Evolutionary conservation across 1,140 invertebrate species (phyloP), one percentile per base, ranked within the genome.

Genomic region (Brachionus calyciflorus): DNA sequence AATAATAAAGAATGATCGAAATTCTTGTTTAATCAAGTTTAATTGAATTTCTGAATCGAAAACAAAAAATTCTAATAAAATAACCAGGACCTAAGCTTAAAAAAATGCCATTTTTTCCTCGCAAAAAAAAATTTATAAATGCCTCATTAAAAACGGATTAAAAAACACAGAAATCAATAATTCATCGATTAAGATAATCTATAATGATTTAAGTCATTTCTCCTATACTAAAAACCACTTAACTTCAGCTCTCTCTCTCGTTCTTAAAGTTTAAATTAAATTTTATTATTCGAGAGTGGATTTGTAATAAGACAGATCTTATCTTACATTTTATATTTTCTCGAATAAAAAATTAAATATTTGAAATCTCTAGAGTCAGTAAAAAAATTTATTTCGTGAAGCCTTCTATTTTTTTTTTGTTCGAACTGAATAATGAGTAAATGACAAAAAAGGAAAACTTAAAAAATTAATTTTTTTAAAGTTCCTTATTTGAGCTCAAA

Each of bases 121-220:
- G n/a, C n/a, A n/a, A n/a, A n/a, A n/a, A n/a, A n/a, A n/a, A n/a
- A n/a, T n/a, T n/a, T n/a, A n/a, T n/a, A n/a, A n/a, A n/a, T n/a
- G n/a, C n/a, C 33, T 37, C 55, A 60, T 60, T 60, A 60, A 60
- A 60, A 33, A 33, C 14, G 55, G 55, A 60, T 60, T 60, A 60
- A 37, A 60, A 33, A 33, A 33, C 30, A 33, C 19, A 33, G 19
- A 60, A 60, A 33, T 37, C 55, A 37, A 60, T 60, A 37, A 60
- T 60, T 60, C 55, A 60, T 60, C 30, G 53, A 55, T 55, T 55
- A 55, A 55, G 53, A 55, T 55, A 30, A 55, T 55, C 53, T 55
- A 55, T 55, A 14, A 55, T 55, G 26, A 55, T 55, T 55, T 17
- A 55, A 55, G 53, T 55, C 53, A 55, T 55, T 55, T 55, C 4